phyloP scores from a whole-genome alignment of 2,888 invertebrate species.

The Drosophila fulvimacula region DNA sequence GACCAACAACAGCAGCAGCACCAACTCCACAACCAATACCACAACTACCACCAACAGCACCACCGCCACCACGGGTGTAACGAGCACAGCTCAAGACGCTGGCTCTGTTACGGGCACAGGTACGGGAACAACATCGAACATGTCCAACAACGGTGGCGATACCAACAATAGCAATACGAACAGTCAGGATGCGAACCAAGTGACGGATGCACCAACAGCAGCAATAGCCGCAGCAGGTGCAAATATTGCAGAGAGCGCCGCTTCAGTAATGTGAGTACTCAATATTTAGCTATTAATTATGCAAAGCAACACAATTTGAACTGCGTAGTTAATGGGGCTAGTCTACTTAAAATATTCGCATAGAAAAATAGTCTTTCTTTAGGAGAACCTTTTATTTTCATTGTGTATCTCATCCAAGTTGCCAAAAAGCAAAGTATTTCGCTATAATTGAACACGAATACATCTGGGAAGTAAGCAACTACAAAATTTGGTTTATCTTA shows the following conservation, averaged over 20 bases:
- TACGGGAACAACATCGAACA: constrained; percentile 40
- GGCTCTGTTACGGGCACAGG: constrained; percentile 40
- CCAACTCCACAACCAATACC: constrained; percentile 34
- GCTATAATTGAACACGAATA: background rate
- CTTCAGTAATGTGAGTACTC: constrained; percentile 61
- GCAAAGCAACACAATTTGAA: background rate
- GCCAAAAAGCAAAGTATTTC: background rate
- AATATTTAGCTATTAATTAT: background rate
- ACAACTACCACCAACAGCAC: constrained; percentile 43
- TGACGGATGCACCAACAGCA: constrained; percentile 30
- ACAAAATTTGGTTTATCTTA: too few relatives aligned
- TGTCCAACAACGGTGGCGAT: constrained; percentile 59
- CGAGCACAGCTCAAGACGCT: constrained; percentile 62
- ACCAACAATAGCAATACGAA: constrained; percentile 47
- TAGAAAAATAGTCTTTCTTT: background rate
- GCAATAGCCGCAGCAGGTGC: constrained; percentile 35
- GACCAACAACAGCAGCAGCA: constrained; percentile 47
- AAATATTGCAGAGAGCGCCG: constrained; percentile 63
- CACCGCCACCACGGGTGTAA: constrained; percentile 53
- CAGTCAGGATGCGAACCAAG: constrained; percentile 39
- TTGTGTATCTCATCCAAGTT: too few relatives aligned
- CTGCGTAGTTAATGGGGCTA: background rate
- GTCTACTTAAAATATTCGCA: background rate
- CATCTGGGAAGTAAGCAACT: too few relatives aligned
- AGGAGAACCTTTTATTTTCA: background rate